Conservation (phyloP, 2,888 invertebrate species). For the Cantharis rustica region DNA sequence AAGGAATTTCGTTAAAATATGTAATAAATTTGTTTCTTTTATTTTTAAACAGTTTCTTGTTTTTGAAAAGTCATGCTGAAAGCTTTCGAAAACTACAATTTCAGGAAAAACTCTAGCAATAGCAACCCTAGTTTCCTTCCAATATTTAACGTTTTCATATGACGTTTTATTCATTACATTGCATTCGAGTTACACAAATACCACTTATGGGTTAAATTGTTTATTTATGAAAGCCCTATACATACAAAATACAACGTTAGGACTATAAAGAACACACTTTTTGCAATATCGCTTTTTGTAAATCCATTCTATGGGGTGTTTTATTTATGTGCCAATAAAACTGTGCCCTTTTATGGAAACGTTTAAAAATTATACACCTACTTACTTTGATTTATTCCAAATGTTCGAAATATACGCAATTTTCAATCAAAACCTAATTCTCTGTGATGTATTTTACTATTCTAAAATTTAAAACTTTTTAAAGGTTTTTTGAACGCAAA, state of each 20-base stretch:
- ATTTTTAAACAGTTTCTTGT: not conserved
- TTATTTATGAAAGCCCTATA: not conserved
- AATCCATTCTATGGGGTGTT: conserved; percentile 1
- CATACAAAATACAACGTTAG: not conserved
- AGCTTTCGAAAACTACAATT: not conserved
- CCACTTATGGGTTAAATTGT: not conserved
- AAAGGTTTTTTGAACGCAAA: conserved; percentile 89
- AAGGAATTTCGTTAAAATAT: not conserved
- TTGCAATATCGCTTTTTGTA: not conserved
- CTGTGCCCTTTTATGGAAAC: not conserved
- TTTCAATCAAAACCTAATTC: not conserved
- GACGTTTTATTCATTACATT: not conserved
- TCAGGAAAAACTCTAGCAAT: not conserved
- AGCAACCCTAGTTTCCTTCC: not conserved
- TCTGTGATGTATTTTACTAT: not conserved
- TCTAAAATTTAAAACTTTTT: conserved; percentile 39
- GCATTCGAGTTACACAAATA: not conserved
- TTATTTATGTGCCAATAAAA: conserved; percentile 3
- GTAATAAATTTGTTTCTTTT: not conserved
- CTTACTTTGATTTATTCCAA: not conserved
- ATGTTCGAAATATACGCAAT: not conserved
- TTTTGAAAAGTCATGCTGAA: not conserved
- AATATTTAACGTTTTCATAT: not conserved
- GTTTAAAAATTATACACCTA: not conserved
- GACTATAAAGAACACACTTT: not conserved